phyloP scores from a whole-genome alignment of 2,797 vertebrate genomes.

The Etheostoma perlongum region DNA sequence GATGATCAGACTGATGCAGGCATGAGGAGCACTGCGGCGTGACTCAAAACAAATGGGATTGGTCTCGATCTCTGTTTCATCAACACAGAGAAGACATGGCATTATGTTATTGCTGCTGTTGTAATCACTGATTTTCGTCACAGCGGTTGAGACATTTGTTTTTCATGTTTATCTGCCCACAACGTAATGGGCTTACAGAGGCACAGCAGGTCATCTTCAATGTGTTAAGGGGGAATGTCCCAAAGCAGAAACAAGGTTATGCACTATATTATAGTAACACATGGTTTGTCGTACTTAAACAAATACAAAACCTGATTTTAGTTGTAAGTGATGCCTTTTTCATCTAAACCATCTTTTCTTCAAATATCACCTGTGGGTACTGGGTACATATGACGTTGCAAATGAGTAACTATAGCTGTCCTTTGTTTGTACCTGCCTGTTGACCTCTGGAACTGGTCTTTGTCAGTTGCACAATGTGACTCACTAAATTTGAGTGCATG shows the following conservation, averaged over 20 bases:
- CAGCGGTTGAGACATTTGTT: constrained; percentile 25
- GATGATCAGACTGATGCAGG: constrained; percentile 12
- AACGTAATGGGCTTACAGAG: constrained; percentile 42
- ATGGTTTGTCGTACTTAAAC: background rate
- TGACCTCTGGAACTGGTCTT: constrained; percentile 60
- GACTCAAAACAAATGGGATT: constrained; percentile 71
- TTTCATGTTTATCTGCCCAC: constrained; percentile 25
- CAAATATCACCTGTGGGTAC: constrained; percentile 15
- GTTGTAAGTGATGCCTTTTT: constrained; percentile 10
- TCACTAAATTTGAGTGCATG: constrained; percentile 10
- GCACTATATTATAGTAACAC: background rate
- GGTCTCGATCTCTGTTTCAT: constrained; percentile 62
- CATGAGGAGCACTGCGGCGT: constrained; percentile 36
- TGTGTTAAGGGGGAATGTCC: background rate
- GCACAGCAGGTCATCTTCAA: constrained; percentile 12
- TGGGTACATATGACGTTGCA: constrained; percentile 37
- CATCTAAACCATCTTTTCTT: constrained; percentile 18
- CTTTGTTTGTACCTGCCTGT: constrained; percentile 52
- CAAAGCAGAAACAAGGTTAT: constrained; percentile 13
- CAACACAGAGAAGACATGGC: constrained; percentile 54
- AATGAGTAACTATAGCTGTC: constrained; percentile 59
- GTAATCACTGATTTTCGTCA: constrained; percentile 67
- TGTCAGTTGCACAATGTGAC: constrained; percentile 32
- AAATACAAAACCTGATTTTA: background rate
- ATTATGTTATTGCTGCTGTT: constrained; percentile 62